These are phyloP conservation scores for Rhopalosiphum maidis DNA, from an alignment of 1,140 invertebrate genomes.

Conservation along the genomic window DNA sequence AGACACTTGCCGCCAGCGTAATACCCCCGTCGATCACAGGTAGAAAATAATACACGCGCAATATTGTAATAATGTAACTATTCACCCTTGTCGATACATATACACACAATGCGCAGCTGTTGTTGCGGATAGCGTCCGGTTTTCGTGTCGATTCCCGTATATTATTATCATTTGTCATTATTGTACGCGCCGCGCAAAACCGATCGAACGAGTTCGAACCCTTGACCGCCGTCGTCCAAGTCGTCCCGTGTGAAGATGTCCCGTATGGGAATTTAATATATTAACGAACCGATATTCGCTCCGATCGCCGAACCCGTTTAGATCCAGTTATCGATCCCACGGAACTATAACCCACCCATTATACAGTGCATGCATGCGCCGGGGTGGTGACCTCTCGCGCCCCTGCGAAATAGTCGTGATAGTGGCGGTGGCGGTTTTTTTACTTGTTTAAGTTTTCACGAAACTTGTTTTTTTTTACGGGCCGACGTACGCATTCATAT, in stretches of 20 bases:
- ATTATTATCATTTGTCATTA: not conserved
- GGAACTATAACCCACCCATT: not conserved
- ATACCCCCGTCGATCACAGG: not conserved
- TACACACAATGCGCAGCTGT: not conserved
- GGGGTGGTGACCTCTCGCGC: not conserved
- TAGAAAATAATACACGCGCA: not conserved
- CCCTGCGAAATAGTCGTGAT: not conserved
- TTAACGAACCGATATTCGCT: not conserved
- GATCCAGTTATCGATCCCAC: conserved; percentile 57
- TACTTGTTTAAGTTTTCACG: not conserved
- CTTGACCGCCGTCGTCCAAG: not conserved
- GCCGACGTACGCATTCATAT: not conserved
- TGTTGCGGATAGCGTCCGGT: conserved; percentile 36
- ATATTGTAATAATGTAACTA: not conserved
- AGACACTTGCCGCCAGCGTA: not conserved
- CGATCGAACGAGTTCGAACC: conserved; percentile 56
- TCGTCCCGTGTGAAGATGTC: conserved; percentile 26
- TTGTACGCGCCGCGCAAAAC: not conserved
- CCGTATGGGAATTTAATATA: conserved; percentile 39
- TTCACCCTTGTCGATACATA: not conserved
- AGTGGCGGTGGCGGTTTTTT: not conserved
- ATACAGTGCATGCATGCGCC: not conserved
- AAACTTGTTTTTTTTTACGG: conserved; percentile 39
- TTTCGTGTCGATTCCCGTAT: not conserved
- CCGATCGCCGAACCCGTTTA: conserved; percentile 52